Evolutionary conservation across 2,888 invertebrate genomes (phyloP).

Genomic region (Mythimna impura): DNA sequence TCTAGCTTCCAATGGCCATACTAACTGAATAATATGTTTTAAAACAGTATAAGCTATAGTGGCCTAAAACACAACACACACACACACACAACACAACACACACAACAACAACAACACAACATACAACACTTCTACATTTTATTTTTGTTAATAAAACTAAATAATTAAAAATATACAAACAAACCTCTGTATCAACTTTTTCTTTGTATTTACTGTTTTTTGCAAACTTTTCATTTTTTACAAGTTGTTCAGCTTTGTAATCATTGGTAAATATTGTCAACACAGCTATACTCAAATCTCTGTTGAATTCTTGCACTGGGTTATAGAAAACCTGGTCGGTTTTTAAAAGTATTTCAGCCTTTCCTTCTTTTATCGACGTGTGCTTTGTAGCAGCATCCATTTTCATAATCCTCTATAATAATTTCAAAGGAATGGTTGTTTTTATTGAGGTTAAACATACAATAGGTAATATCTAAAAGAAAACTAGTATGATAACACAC

Average conservation of each 20-base stretch:
- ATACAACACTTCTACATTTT: neutral
- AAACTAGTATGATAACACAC: neutral
- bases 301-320: constrained; percentile 99
- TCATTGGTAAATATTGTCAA: constrained; percentile 92
- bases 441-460: constrained; percentile 34
- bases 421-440: constrained; percentile 44
- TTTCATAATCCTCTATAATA: constrained; percentile 70
- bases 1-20: no score
- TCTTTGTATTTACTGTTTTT: constrained; percentile 62
- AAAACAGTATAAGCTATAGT: neutral
- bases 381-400: constrained; percentile 73
- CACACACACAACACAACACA: no score
- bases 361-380: constrained; percentile 93
- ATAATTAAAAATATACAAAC: constrained; percentile 40
- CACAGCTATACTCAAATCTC: constrained; percentile 96
- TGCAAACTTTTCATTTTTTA: constrained; percentile 68
- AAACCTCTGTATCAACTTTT: constrained; percentile 57
- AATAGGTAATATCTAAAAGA: neutral
- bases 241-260: constrained; percentile 76
- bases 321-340: constrained; percentile 98
- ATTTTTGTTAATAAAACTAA: neutral
- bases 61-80: neutral
- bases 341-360: constrained; percentile 93
- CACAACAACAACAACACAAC: no score
- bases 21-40: neutral